Conservation (phyloP, 2,113 vertebrate genomes). For the Cariama cristata region DNA sequence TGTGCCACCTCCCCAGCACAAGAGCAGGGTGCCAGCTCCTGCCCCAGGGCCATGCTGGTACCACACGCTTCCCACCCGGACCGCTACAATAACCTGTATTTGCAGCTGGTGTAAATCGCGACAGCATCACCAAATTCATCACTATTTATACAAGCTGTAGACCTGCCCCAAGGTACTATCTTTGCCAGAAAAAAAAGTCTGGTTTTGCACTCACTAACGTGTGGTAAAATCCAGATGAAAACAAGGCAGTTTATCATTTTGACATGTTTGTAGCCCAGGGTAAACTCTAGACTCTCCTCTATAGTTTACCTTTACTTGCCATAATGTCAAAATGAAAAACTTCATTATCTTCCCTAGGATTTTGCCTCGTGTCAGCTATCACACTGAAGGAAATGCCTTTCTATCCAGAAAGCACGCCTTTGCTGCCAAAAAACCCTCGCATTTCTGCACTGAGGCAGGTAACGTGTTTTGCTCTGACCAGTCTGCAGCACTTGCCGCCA, state of each 20-base stretch:
- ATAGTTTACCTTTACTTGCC: not conserved
- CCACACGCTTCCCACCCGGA: not conserved
- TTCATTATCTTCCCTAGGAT: not conserved
- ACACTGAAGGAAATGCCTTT: not conserved
- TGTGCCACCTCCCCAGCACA: not conserved
- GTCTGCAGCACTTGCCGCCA: not conserved
- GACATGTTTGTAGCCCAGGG: not conserved
- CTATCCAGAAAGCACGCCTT: fast-evolving
- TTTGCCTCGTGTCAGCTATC: not conserved
- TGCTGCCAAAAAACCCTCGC: fast-evolving
- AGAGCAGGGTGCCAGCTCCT: not conserved
- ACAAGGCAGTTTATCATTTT: not conserved
- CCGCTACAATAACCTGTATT: fast-evolving
- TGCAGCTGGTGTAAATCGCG: not conserved
- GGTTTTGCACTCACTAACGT: not conserved
- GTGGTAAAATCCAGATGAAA: not conserved
- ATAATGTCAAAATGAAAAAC: not conserved
- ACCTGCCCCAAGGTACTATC: not conserved
- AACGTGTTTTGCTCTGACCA: not conserved
- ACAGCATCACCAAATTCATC: not conserved
- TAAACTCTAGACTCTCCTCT: not conserved
- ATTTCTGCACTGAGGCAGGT: not conserved
- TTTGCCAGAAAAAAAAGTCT: fast-evolving
- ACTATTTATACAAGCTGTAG: not conserved
- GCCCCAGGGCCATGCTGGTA: not conserved